Conservation (phyloP, 2,888 invertebrate species). For the Synanthedon vespiformis region DNA sequence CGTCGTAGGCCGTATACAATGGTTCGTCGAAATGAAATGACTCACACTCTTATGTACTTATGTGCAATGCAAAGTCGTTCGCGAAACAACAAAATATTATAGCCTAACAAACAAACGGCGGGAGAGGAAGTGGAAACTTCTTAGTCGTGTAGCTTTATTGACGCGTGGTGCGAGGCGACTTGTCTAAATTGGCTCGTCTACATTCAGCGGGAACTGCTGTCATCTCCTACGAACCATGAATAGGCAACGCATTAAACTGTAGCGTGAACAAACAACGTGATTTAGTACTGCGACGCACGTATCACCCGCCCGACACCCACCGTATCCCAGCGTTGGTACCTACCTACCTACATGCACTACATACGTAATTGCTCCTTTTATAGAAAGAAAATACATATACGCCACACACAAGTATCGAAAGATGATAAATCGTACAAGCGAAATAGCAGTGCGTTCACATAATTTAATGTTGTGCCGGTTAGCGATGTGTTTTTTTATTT, state of each 20-base stretch:
- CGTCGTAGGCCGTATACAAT: not conserved
- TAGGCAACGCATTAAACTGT: constrained; percentile 12
- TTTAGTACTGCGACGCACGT: constrained; percentile 15
- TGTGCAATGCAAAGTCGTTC: not conserved
- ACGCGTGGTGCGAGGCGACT: constrained; percentile 24
- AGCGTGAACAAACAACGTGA: constrained; percentile 22
- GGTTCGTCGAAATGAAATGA: constrained; percentile 1
- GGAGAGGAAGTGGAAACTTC: constrained; percentile 29
- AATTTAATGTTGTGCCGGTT: not conserved
- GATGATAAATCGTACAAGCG: not conserved
- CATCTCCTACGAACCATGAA: constrained; percentile 26
- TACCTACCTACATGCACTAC: constrained; percentile 1
- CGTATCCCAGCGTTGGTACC: not conserved
- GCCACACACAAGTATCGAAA: constrained; percentile 5
- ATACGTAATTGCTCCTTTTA: constrained; percentile 9
- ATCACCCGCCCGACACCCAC: constrained; percentile 5
- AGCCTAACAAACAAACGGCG: constrained; percentile 7
- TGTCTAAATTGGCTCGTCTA: constrained; percentile 33
- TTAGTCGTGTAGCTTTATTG: constrained; percentile 21
- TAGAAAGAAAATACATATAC: constrained; percentile 11
- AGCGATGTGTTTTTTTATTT: not conserved
- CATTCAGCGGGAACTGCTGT: constrained; percentile 22
- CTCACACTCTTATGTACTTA: not conserved
- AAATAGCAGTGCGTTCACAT: not conserved
- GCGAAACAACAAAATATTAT: constrained; percentile 21